phyloP scores from a whole-genome alignment of 2,888 invertebrate species.

The Aleiodes leptofemur region DNA sequence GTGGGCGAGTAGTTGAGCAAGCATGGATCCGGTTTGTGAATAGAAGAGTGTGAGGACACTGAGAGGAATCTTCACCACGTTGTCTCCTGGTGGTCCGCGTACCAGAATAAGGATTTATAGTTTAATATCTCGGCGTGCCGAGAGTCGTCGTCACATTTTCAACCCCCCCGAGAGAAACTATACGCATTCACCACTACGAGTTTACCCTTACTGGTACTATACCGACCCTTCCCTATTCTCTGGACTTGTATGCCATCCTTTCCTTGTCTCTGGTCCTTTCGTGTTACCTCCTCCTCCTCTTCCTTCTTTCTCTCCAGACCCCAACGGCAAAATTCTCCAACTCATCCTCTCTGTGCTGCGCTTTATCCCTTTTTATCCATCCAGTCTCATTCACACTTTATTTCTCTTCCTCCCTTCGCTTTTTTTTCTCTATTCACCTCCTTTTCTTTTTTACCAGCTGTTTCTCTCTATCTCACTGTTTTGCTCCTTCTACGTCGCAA shows the following conservation, averaged over 20 bases:
- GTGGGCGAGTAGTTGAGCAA: slow-evolving; percentile 50
- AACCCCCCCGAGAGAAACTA: slow-evolving; percentile 49
- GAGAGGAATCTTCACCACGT: slow-evolving; percentile 53
- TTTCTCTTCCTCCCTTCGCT: slow-evolving; percentile 27
- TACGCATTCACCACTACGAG: slow-evolving; percentile 49
- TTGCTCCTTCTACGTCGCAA: slow-evolving; percentile 7
- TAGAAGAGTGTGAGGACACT: slow-evolving; percentile 56
- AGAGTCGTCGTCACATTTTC: slow-evolving; percentile 58
- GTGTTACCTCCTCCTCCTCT: slow-evolving; percentile 24
- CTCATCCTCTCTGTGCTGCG: slow-evolving; percentile 38
- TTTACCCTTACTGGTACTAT: slow-evolving; percentile 50
- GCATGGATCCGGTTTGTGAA: slow-evolving; percentile 51
- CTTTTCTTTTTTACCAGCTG: slow-evolving; percentile 28
- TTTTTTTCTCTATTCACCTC: slow-evolving; percentile 9
- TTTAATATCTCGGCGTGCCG: slow-evolving; percentile 73
- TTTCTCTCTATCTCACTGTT: background rate
- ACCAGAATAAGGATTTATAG: slow-evolving; percentile 75
- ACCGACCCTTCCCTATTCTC: slow-evolving; percentile 9
- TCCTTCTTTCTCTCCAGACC: slow-evolving; percentile 12
- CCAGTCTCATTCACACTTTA: slow-evolving; percentile 46
- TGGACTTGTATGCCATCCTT: slow-evolving; percentile 22
- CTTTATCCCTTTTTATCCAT: slow-evolving; percentile 41
- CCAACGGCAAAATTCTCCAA: slow-evolving; percentile 28
- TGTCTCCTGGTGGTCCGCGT: slow-evolving; percentile 67
- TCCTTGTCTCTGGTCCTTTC: slow-evolving; percentile 22